A percentile compares a stretch with the other conserved stretches of the same genome.
These are phyloP conservation scores for Pipa parva DNA, from an alignment of 2,113 vertebrate genomes.

Conservation along the genomic window DNA sequence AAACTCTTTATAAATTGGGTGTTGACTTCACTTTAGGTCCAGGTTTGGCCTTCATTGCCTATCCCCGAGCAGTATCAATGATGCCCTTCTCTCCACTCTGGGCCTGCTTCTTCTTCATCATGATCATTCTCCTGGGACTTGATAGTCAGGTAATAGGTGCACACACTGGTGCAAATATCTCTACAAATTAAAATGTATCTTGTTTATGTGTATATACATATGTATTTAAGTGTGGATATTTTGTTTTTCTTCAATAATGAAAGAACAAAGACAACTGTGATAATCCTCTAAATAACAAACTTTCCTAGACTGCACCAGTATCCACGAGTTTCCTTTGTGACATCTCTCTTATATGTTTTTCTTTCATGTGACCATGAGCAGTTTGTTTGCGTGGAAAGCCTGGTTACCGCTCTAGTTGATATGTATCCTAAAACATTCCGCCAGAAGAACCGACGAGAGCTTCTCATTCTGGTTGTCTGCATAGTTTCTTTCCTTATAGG, in stretches of 20 bases:
- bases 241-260: too few relatives aligned
- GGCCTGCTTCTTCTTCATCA: slow-evolving; percentile 91
- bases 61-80: slow-evolving; percentile 94
- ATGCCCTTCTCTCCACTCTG: slow-evolving; percentile 91
- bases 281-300: not conserved
- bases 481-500: slow-evolving; percentile 78
- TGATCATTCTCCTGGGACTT: slow-evolving; percentile 87
- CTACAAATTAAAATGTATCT: too few relatives aligned
- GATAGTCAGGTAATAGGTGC: slow-evolving; percentile 84
- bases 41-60: slow-evolving; percentile 94
- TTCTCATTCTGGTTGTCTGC: slow-evolving; percentile 72
- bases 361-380: slow-evolving; percentile 50
- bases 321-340: not conserved
- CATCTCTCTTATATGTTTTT: slow-evolving; percentile 9
- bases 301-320: not conserved
- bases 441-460: slow-evolving; percentile 81
- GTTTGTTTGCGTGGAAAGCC: slow-evolving; percentile 90
- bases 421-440: slow-evolving; percentile 83
- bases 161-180: not conserved
- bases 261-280: too few relatives aligned
- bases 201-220: too few relatives aligned
- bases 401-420: slow-evolving; percentile 85
- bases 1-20: not conserved
- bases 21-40: slow-evolving; percentile 67
- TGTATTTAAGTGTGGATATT: too few relatives aligned